A percentile compares a stretch with the other conserved stretches of the same genome.
Conservation (phyloP, 2,888 invertebrate species). For the Ophion ventricosus region DNA sequence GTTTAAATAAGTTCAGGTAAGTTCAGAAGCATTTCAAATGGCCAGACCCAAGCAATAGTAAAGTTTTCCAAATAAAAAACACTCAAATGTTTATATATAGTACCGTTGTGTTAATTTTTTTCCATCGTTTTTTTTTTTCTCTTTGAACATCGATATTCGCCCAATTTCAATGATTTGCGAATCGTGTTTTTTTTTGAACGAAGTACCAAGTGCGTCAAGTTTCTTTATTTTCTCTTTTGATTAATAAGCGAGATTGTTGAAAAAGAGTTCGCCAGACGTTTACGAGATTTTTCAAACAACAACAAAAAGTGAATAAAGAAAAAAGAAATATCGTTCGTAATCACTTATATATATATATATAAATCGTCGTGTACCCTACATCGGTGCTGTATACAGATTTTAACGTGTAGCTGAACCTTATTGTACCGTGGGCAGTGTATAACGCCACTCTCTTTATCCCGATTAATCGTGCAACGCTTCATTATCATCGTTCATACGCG, state of each 20-base stretch:
- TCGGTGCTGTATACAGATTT: slow-evolving; percentile 45
- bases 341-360: slow-evolving; percentile 11
- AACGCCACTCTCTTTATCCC: slow-evolving; percentile 56
- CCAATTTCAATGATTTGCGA: slow-evolving; percentile 30
- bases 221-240: slow-evolving; percentile 28
- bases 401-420: slow-evolving; percentile 44
- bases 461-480: slow-evolving; percentile 55
- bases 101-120: slow-evolving; percentile 49
- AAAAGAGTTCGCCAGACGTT: slow-evolving; percentile 45
- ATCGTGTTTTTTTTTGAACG: slow-evolving; percentile 45
- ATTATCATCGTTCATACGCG: slow-evolving; percentile 34
- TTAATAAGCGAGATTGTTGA: slow-evolving; percentile 57
- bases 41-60: background rate
- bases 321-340: background rate
- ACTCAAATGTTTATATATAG: slow-evolving; percentile 37
- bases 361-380: slow-evolving; percentile 31
- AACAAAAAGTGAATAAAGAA: too few relatives aligned
- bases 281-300: slow-evolving; percentile 43
- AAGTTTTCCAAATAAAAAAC: slow-evolving; percentile 23
- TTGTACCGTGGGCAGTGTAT: slow-evolving; percentile 61
- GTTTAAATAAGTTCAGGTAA: background rate
- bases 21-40: background rate
- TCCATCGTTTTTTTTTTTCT: slow-evolving; percentile 14
- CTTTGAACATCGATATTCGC: slow-evolving; percentile 39
- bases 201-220: slow-evolving; percentile 54